Percentiles rank a stretch among this genome's conserved stretches.
Evolutionary conservation across 2,888 invertebrate species (phyloP).

Genomic region (Ptilodon capucinus): DNA sequence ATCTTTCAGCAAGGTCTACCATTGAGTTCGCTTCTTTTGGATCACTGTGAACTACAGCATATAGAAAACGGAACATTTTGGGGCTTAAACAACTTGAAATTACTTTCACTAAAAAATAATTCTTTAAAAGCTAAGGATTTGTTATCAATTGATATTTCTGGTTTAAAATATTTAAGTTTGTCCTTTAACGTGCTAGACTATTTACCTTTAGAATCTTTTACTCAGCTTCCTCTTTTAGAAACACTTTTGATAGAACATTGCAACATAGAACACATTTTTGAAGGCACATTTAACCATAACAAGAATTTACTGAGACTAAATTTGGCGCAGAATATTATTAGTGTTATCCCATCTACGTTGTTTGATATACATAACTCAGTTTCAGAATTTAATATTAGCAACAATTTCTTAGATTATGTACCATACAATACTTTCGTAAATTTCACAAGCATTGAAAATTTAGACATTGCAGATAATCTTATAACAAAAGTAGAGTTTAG

Average conservation of each 20-base stretch:
- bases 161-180: constrained; percentile 87
- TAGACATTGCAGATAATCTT: constrained; percentile 87
- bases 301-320: constrained; percentile 88
- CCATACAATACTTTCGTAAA: constrained; percentile 91
- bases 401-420: constrained; percentile 88
- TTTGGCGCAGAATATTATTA: constrained; percentile 87
- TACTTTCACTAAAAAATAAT: constrained; percentile 90
- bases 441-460: constrained; percentile 87
- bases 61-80: constrained; percentile 90
- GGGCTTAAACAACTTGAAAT: constrained; percentile 89
- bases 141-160: constrained; percentile 88
- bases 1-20: constrained; percentile 90
- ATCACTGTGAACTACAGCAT: constrained; percentile 88
- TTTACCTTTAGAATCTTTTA: constrained; percentile 86
- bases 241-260: constrained; percentile 87
- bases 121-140: constrained; percentile 86
- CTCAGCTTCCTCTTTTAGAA: constrained; percentile 90
- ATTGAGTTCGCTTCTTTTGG: constrained; percentile 87
- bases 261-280: constrained; percentile 85
- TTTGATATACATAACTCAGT: constrained; percentile 87
- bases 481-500: constrained; percentile 87
- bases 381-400: constrained; percentile 88
- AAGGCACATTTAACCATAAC: constrained; percentile 88
- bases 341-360: constrained; percentile 84
- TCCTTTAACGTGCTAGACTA: constrained; percentile 91